Conservation (phyloP, 2,888 invertebrate species). For the Leptopilina drosophilae region DNA sequence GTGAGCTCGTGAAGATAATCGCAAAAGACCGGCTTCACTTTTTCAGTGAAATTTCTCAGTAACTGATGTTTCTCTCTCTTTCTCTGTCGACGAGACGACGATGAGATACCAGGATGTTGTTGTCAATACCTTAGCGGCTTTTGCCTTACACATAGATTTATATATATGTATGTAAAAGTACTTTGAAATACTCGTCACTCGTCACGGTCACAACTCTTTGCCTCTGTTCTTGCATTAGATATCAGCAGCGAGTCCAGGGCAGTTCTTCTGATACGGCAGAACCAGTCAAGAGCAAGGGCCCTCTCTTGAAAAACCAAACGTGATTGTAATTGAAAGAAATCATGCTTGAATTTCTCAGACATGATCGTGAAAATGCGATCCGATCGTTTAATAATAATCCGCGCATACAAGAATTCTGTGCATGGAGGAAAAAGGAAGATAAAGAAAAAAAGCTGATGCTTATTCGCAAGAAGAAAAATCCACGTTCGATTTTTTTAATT, state of each 20-base stretch:
- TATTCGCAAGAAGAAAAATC: not conserved
- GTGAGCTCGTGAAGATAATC: constrained; percentile 57
- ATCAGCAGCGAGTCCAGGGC: constrained; percentile 52
- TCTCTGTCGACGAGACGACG: constrained; percentile 51
- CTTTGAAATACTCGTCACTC: constrained; percentile 53
- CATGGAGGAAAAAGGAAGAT: not conserved
- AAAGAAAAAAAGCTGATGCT: not conserved
- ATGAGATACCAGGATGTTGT: constrained; percentile 51
- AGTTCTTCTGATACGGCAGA: constrained; percentile 42
- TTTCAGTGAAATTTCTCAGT: constrained; percentile 62
- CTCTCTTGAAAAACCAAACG: constrained; percentile 60
- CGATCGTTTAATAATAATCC: not conserved
- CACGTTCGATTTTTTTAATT: not conserved
- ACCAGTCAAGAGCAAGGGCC: constrained; percentile 55
- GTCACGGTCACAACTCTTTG: constrained; percentile 49
- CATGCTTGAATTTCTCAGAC: constrained; percentile 36
- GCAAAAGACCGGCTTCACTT: constrained; percentile 49
- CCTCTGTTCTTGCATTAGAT: constrained; percentile 53
- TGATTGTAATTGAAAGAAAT: constrained; percentile 50
- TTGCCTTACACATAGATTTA: constrained; percentile 25
- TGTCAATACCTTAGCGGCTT: constrained; percentile 45
- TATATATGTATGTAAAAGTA: too few relatives aligned
- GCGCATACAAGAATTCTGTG: not conserved
- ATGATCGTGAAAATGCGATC: constrained; percentile 49
- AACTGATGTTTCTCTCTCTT: constrained; percentile 55